Evolutionary conservation across 2,113 vertebrate genomes (phyloP), one percentile per base, ranked within the genome.

Genomic region (Salminus brasiliensis): DNA sequence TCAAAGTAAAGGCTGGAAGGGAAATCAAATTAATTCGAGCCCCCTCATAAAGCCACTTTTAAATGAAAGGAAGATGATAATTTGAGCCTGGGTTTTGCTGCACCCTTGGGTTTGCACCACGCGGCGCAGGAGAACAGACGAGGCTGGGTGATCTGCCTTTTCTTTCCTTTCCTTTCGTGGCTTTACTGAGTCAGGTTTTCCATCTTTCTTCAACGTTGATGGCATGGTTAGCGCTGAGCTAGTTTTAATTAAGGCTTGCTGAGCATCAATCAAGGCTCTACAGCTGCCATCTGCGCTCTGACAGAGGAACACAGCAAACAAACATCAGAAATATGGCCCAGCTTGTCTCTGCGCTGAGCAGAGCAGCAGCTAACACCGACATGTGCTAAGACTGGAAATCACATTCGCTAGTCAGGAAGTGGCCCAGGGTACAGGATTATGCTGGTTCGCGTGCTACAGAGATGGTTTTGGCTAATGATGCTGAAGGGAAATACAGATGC

Each of bases 191-290:
- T 39, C 63, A 52, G 55, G 60, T 45, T 74, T 78, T 81, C 55
- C 32, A 74, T 76, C 72, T 60, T 53, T 68, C 60, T 73, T 53
- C 57, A 69, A 82, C 63, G 52, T 76, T 74, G 87, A 85, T 68
- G 70, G 85, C 52, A 66, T 84, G 72, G 84, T 84, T 90, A 91
- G 87, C 69, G 59, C 36, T 83, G 79, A 87, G 89, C 85, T 87
- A 88, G 87, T 91, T 92, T 92, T 92, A 93, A 94, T 93, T 93
- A 92, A 92, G 87, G 89, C 80, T 89, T 82, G 83, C 86, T 83
- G 82, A 90, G 87, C 88, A 92, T 93, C 91, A 90, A 92, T 94
- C 90, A 89, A 85, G 87, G 89, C 89, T 88, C 90, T 87, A 87
- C 87, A 85, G 86, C 85, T 82, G 89, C 90, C 92, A 92, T 92